Percentiles rank a stretch among this genome's conserved stretches.
phyloP scores from a whole-genome alignment of 2,797 vertebrate species.

The Knipowitschia caucasica region DNA sequence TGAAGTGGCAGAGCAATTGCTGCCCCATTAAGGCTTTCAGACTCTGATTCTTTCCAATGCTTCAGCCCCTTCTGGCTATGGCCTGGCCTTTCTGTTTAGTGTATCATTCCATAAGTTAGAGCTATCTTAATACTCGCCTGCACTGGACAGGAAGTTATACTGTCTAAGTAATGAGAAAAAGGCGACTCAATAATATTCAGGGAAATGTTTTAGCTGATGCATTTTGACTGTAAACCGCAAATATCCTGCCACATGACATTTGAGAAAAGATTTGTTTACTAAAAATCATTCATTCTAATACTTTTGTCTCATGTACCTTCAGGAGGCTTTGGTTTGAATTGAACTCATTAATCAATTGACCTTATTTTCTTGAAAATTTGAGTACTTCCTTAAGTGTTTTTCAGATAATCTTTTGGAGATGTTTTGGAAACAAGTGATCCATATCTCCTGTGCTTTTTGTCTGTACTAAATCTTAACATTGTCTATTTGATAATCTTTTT shows the following conservation, averaged over 20 bases:
- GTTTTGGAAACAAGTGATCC: not conserved
- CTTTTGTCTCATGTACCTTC: conserved; percentile 13
- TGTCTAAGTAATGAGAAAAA: no score
- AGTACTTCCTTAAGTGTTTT: not conserved
- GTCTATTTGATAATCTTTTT: not conserved
- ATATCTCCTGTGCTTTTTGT: conserved; percentile 7
- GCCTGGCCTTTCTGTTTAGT: conserved; percentile 38
- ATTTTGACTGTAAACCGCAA: no score
- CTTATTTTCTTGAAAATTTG: not conserved
- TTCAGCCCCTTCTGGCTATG: conserved; percentile 41
- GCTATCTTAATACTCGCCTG: conserved; percentile 12
- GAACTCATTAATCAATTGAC: not conserved
- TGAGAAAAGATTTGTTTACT: not conserved
- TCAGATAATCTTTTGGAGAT: not conserved
- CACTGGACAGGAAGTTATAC: not conserved
- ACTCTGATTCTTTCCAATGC: conserved; percentile 46
- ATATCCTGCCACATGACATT: not conserved
- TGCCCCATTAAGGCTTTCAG: conserved; percentile 41
- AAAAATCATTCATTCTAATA: conserved; percentile 6
- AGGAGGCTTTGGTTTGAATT: conserved; percentile 28
- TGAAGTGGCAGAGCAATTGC: conserved; percentile 43
- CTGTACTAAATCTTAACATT: not conserved
- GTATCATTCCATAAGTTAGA: conserved; percentile 22
- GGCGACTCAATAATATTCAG: no score
- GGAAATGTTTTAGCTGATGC: no score